phyloP scores from a whole-genome alignment of 1,140 invertebrate genomes.

The Dinoponera quadriceps region DNA sequence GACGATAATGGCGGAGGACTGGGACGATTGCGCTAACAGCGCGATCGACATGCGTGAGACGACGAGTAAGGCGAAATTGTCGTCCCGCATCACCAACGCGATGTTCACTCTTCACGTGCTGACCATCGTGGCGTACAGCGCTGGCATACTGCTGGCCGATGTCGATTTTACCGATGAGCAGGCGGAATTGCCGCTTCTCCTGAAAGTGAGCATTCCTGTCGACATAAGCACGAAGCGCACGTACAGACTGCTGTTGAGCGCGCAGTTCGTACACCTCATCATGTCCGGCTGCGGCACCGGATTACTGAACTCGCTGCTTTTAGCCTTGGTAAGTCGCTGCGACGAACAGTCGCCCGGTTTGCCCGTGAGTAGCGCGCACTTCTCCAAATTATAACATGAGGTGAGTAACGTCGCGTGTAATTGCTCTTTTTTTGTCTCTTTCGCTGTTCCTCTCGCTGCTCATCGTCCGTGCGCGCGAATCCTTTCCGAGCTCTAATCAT shows the following conservation, averaged over 20 bases:
- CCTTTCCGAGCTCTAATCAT: not conserved
- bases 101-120: conserved; percentile 43
- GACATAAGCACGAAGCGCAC: conserved; percentile 13
- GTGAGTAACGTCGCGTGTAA: not conserved
- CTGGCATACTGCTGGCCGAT: conserved; percentile 18
- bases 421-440: not conserved
- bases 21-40: conserved; percentile 27
- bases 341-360: not conserved
- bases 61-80: conserved; percentile 16
- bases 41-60: conserved; percentile 17
- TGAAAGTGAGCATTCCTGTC: conserved; percentile 33
- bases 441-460: too few species aligned
- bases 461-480: too few species aligned
- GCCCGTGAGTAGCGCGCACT: not conserved
- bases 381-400: not conserved
- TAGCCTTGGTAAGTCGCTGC: conserved; percentile 24
- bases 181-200: conserved; percentile 10
- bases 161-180: conserved; percentile 2
- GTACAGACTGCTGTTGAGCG: not conserved
- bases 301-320: conserved; percentile 29
- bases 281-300: conserved; percentile 29
- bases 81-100: conserved; percentile 19
- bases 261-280: conserved; percentile 38
- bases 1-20: conserved; percentile 47
- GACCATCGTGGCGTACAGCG: conserved; percentile 20